Evolutionary conservation across 2,113 vertebrate species (phyloP).

Genomic region (Entomyzon cyanotis): DNA sequence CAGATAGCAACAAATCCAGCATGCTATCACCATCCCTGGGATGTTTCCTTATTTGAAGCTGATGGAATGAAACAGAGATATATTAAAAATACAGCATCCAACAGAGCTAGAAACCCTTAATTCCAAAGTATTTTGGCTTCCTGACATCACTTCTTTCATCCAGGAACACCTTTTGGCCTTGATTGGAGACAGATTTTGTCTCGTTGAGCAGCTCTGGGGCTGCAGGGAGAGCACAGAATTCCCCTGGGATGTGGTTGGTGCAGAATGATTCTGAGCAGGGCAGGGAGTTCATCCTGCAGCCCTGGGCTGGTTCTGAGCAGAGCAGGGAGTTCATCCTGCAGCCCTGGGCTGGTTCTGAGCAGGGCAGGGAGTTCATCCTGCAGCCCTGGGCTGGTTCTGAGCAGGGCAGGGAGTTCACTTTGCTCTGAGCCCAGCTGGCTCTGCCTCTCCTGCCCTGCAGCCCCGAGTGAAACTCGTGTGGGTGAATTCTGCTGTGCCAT

Average conservation of each 20-base stretch:
- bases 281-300: neutral
- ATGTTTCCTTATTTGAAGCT: slow-evolving; percentile 12
- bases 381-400: too few relatives aligned
- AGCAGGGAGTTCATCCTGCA: neutral
- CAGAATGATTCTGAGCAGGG: neutral
- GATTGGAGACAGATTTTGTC: neutral
- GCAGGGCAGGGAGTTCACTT: neutral
- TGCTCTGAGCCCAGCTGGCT: neutral
- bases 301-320: neutral
- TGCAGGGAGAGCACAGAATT: neutral
- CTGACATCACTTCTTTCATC: neutral
- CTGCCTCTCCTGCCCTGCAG: neutral
- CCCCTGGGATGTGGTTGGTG: neutral
- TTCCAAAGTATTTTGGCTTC: neutral
- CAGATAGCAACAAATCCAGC: slow-evolving; percentile 40
- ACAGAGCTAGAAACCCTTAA: neutral
- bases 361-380: neutral
- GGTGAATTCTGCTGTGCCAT: neutral
- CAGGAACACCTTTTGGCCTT: neutral
- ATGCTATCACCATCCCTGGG: neutral
- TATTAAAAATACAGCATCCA: neutral
- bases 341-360: too few relatives aligned
- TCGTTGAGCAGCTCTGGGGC: neutral
- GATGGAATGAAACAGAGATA: neutral
- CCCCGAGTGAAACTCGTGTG: neutral